Evolutionary conservation across 2,888 invertebrate species (phyloP), one percentile per base, ranked within the genome.

Genomic region (Ptycholaimellus sp.): DNA sequence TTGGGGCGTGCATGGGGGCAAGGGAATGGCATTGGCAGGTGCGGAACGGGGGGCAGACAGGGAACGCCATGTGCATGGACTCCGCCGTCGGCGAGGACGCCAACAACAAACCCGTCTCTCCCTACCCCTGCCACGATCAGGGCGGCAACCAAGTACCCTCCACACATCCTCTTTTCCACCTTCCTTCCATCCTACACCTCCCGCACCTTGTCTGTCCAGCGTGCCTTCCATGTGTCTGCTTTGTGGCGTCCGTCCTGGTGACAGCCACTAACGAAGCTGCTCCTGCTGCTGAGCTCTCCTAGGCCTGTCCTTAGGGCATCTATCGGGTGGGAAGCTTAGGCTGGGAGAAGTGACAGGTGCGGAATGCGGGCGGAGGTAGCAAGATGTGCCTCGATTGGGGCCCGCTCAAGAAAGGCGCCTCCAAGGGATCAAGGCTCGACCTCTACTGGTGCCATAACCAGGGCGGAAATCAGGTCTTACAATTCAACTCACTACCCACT

Each of bases 401-500:
- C 17, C 35, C 44, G 7, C 18, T 32, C 27, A 39, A 36, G 23
- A 40, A 46, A 22, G 49, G 49, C 18, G 38, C 35, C 25, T 45
- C 44, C 19, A 31, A 30, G 19, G 23, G 37, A 22, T 37, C 45
- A 33, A 30, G 40, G 17, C 40, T 55, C 18, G 50, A 49, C 22
- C 45, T 87, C 50, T 96, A 87, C 70, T 87, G 87, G 52, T 96
- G 96, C 66, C 96, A 96, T 65, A 75, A 76, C 57, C 87, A 90
- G 69, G 93, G 93, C 59, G 93, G 93, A 65, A 93, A 96, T 70
- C 93, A 96, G 85, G 90, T 90, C 74, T 65, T 64, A n/a, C n/a
- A n/a, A n/a, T n/a, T n/a, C n/a, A n/a, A 51, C 39, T 59, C 58
- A 57, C 55, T 59, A n/a, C n/a, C n/a, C n/a, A n/a, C n/a, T n/a